Percentiles rank a stretch among this genome's conserved stretches.
phyloP scores from a whole-genome alignment of 2,888 invertebrate genomes.

The Torymus auratus region DNA sequence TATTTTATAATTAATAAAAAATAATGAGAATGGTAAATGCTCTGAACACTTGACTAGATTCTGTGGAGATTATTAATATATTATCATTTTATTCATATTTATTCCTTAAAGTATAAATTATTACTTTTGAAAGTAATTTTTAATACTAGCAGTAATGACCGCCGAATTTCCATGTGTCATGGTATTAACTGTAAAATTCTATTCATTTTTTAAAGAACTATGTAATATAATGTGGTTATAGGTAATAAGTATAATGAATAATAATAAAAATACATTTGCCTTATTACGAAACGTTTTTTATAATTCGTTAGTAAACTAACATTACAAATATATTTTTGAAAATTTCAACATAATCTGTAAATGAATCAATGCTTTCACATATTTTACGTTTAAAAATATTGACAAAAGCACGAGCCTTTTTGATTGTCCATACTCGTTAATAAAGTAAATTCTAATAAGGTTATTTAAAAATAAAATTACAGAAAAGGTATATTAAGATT shows the following conservation, averaged over 20 bases:
- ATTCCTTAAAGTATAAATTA: conserved; percentile 18
- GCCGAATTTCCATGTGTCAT: no score
- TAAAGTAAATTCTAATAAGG: background rate
- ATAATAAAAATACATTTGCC: no score
- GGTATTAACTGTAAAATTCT: no score
- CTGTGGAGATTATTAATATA: conserved; percentile 15
- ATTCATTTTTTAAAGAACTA: no score
- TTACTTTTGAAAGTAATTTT: background rate
- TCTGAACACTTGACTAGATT: conserved; percentile 45
- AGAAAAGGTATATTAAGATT: conserved; percentile 15
- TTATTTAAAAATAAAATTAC: conserved; percentile 14
- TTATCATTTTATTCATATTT: background rate
- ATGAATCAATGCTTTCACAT: background rate
- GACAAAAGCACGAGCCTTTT: conserved; percentile 69
- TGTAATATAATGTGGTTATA: no score
- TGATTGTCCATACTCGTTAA: conserved; percentile 62
- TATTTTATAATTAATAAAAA: background rate
- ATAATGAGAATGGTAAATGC: conserved; percentile 12
- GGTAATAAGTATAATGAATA: no score
- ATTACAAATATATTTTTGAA: no score
- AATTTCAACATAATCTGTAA: background rate
- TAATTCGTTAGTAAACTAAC: no score
- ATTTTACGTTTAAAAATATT: conserved; percentile 19
- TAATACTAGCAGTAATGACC: background rate
- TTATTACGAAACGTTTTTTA: no score